phyloP scores from a whole-genome alignment of 1,140 invertebrate genomes.

The Archivesica marissinica region DNA sequence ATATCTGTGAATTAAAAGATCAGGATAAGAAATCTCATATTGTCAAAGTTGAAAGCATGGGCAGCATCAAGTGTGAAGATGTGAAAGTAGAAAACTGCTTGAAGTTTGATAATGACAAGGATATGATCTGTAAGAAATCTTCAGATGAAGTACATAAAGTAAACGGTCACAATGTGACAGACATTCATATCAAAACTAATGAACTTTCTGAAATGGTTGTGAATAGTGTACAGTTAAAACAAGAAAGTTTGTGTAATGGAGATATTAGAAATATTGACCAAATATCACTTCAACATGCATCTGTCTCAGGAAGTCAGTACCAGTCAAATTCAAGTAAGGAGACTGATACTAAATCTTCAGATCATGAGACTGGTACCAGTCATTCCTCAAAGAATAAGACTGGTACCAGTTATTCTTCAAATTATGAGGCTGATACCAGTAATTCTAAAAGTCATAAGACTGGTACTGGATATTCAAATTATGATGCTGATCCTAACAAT shows the following conservation, averaged over 20 bases:
- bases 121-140: not conserved
- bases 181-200: conserved; percentile 76
- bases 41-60: not conserved
- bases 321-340: not conserved
- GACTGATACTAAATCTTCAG: not conserved
- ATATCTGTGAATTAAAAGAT: not conserved
- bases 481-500: not conserved
- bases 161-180: conserved; percentile 55
- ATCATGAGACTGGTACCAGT: conserved; percentile 16
- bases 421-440: not conserved
- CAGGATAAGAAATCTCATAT: conserved; percentile 8
- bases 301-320: conserved; percentile 43
- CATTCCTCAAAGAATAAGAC: not conserved
- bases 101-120: not conserved
- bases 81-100: conserved; percentile 63
- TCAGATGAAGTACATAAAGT: not conserved
- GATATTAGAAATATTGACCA: conserved; percentile 13
- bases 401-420: not conserved
- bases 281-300: conserved; percentile 32
- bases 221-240: conserved; percentile 13
- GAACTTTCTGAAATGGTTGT: conserved; percentile 40
- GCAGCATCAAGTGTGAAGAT: conserved; percentile 28
- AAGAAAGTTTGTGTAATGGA: conserved; percentile 24
- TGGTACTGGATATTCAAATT: not conserved
- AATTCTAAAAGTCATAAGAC: not conserved